Evolutionary conservation across 2,797 vertebrate species (phyloP).

Genomic region (Mus spretus): DNA sequence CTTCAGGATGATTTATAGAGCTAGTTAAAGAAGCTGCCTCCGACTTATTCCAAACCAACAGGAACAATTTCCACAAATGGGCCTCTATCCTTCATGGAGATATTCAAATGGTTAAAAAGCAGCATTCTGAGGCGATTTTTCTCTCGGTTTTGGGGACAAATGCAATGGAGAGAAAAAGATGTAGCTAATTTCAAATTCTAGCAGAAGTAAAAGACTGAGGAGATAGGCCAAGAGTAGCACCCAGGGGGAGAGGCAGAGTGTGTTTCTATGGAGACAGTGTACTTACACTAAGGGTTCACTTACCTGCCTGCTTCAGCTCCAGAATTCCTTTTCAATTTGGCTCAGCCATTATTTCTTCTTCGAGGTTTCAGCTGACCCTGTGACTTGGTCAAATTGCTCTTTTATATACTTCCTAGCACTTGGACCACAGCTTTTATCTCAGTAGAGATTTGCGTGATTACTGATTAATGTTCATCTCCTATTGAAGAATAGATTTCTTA

Average conservation of each 20-base stretch:
- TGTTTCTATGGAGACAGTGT: background rate
- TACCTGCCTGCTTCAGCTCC: background rate
- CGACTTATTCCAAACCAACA: conserved; percentile 76
- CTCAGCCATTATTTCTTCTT: conserved; percentile 13
- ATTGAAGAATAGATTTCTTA: background rate
- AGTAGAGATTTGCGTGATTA: conserved; percentile 21
- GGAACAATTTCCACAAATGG: conserved; percentile 74
- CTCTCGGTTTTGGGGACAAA: background rate
- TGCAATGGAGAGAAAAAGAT: background rate
- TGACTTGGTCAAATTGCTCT: conserved; percentile 21
- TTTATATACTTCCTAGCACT: background rate
- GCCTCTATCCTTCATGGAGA: conserved; percentile 41
- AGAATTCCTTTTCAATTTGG: background rate
- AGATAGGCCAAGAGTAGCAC: background rate
- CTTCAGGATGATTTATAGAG: conserved; percentile 80
- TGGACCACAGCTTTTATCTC: background rate
- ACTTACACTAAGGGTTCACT: background rate
- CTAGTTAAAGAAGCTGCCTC: conserved; percentile 74
- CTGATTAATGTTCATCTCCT: background rate
- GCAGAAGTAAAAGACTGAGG: conserved; percentile 52
- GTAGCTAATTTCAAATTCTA: conserved; percentile 69
- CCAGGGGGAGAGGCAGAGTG: background rate
- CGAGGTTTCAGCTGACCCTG: background rate
- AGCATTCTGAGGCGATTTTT: background rate
- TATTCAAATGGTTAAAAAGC: conserved; percentile 57